phyloP scores from a whole-genome alignment of 2,113 vertebrate species.

The Neodontobutis hainanensis region DNA sequence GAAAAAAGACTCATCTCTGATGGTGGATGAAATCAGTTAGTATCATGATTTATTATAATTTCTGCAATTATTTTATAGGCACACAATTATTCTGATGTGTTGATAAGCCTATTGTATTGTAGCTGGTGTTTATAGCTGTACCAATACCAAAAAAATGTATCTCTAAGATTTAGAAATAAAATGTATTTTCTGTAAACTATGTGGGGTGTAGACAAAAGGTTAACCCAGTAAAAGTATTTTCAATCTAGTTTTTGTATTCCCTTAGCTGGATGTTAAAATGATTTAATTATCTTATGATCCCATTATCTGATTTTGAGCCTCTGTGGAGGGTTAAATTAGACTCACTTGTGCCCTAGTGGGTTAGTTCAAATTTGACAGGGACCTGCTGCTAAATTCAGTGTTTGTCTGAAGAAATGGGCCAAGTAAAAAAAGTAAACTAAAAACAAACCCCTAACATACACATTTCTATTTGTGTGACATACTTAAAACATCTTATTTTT shows the following conservation, averaged over 20 bases:
- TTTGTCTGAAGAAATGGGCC: background rate
- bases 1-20: slow-evolving; percentile 36
- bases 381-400: slow-evolving; percentile 42
- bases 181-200: background rate
- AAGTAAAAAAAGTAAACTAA: background rate
- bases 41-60: background rate
- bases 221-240: slow-evolving; percentile 43
- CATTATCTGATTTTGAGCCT: slow-evolving; percentile 67
- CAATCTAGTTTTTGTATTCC: slow-evolving; percentile 54
- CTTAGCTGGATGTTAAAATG: slow-evolving; percentile 48
- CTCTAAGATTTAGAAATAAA: too few species aligned
- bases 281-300: slow-evolving; percentile 70
- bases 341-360: slow-evolving; percentile 46
- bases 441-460: background rate
- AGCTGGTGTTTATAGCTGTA: too few species aligned
- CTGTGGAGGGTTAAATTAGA: slow-evolving; percentile 70
- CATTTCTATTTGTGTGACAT: background rate
- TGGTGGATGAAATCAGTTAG: slow-evolving; percentile 11
- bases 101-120: too few species aligned
- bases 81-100: too few species aligned
- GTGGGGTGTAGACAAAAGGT: slow-evolving; percentile 21
- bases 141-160: too few species aligned
- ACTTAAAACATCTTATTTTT: background rate
- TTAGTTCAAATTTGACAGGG: slow-evolving; percentile 26
- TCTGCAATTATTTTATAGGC: background rate